phyloP scores from a whole-genome alignment of 2,113 vertebrate genomes.

The Camelus bactrianus region DNA sequence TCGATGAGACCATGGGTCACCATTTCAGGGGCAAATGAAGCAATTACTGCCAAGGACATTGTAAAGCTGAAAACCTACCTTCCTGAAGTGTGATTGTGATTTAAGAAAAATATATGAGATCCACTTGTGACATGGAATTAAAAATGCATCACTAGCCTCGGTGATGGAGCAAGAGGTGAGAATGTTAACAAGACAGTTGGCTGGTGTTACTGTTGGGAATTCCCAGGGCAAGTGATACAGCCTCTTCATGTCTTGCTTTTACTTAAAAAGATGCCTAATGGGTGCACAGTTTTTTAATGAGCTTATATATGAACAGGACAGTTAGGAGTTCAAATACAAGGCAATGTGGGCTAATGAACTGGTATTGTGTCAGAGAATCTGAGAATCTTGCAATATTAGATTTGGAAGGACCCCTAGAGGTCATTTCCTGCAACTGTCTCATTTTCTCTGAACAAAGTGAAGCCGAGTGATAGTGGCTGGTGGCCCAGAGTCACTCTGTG shows the following conservation, averaged over 20 bases:
- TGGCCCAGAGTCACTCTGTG: background rate
- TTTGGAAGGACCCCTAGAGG: background rate
- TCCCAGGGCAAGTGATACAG: background rate
- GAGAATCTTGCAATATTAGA: background rate
- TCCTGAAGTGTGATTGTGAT: slow-evolving; percentile 32
- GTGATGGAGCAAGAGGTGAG: background rate
- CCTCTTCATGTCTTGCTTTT: background rate
- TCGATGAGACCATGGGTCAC: background rate
- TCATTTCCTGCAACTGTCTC: background rate
- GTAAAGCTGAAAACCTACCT: background rate
- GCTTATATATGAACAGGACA: background rate
- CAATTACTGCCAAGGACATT: slow-evolving; percentile 11
- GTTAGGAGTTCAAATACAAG: slow-evolving; percentile 22
- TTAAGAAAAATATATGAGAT: slow-evolving; percentile 19
- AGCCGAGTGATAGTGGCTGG: background rate
- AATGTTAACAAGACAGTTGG: background rate
- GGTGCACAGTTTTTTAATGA: background rate
- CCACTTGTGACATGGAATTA: slow-evolving; percentile 1
- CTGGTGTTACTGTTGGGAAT: background rate
- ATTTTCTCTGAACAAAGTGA: background rate
- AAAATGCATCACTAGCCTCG: background rate
- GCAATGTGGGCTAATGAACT: background rate
- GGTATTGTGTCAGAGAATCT: background rate
- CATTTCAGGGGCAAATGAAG: slow-evolving; percentile 47
- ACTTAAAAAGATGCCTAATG: background rate